phyloP scores from a whole-genome alignment of 23 tunicate genomes.

The Styela clava region DNA sequence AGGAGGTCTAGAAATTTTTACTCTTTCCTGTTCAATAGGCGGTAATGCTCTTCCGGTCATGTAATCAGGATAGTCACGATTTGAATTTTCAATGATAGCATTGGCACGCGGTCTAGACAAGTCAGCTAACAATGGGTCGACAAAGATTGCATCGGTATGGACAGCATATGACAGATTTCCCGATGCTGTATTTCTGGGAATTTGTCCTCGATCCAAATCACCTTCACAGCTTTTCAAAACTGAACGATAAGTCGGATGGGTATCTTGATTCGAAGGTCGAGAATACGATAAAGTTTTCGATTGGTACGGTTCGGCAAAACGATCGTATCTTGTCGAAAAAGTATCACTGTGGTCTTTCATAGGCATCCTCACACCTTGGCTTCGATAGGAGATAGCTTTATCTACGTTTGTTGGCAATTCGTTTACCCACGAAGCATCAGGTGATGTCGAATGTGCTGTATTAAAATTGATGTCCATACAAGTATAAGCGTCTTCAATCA shows the following conservation, averaged over 20 bases:
- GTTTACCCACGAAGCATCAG: background rate
- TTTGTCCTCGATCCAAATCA: conserved; percentile 9
- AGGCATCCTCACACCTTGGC: background rate
- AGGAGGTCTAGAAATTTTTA: conserved; percentile 6
- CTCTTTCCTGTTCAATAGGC: background rate
- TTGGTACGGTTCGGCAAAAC: background rate
- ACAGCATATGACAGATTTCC: background rate
- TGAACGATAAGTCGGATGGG: conserved; percentile 8
- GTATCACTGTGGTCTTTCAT: background rate
- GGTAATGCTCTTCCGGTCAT: conserved; percentile 1
- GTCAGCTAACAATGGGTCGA: background rate
- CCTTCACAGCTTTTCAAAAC: conserved; percentile 15
- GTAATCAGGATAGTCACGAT: background rate
- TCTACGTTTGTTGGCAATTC: background rate
- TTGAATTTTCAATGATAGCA: background rate
- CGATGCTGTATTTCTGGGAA: conserved; percentile 12
- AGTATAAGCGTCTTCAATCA: conserved; percentile 19
- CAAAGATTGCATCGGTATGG: conserved; percentile 1
- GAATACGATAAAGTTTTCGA: background rate
- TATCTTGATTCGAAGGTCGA: background rate
- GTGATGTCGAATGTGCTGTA: conserved; percentile 8
- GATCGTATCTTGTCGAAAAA: background rate
- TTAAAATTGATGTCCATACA: conserved; percentile 25
- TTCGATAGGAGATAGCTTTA: background rate
- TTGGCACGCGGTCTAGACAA: background rate